Conservation (phyloP, 2,888 invertebrate genomes). For the Strigamia crassipes region DNA sequence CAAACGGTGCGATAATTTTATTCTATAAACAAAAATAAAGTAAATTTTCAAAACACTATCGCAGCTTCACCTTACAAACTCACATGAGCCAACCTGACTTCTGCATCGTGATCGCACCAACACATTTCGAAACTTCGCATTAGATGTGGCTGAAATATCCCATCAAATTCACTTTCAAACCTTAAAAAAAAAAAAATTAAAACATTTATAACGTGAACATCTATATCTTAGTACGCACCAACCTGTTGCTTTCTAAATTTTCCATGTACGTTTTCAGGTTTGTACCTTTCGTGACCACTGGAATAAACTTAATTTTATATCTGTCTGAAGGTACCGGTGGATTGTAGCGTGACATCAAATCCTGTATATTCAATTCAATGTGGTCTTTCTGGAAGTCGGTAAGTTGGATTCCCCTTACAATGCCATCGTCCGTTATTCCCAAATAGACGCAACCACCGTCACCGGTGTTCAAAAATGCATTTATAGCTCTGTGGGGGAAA, state of each 20-base stretch:
- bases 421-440: constrained; percentile 41
- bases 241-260: neutral
- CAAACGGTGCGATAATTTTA: neutral
- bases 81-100: neutral
- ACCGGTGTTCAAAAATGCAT: constrained; percentile 40
- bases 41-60: no score
- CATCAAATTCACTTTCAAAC: neutral
- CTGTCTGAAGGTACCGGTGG: constrained; percentile 6
- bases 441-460: neutral
- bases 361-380: neutral
- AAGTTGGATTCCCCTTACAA: constrained; percentile 7
- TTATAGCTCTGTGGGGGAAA: neutral
- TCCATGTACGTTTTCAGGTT: neutral
- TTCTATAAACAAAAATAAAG: neutral
- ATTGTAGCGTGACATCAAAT: neutral
- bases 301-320: neutral
- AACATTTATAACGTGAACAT: neutral
- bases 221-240: neutral
- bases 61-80: neutral
- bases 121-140: neutral
- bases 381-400: constrained; percentile 19
- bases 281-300: neutral
- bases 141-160: neutral
- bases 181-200: neutral
- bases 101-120: neutral